Evolutionary conservation across 2,797 vertebrate genomes (phyloP).

Genomic region (Halcyon leucocephala): DNA sequence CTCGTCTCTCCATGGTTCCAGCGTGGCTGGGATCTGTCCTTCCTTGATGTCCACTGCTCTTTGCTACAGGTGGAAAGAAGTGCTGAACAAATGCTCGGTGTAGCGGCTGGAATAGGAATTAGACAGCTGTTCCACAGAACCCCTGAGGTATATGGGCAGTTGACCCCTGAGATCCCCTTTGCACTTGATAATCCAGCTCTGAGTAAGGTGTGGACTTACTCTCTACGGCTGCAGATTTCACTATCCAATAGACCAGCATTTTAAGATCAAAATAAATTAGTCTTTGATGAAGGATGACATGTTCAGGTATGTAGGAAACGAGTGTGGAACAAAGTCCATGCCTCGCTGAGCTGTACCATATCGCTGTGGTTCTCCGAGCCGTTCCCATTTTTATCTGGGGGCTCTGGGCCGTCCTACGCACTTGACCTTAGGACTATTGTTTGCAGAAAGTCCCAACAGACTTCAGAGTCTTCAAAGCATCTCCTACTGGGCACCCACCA

Average conservation of each 20-base stretch:
- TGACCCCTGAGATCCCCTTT: neutral
- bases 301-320: neutral
- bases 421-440: neutral
- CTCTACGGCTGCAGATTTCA: neutral
- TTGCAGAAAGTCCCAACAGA: neutral
- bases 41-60: neutral
- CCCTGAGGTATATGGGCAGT: accelerated
- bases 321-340: neutral
- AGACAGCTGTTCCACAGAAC: neutral
- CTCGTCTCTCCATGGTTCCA: accelerated
- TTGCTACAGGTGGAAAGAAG: neutral
- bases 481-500: neutral
- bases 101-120: accelerated
- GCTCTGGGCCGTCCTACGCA: neutral
- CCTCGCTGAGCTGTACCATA: too few species aligned
- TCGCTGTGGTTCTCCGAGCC: neutral
- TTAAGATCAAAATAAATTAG: neutral
- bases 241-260: neutral
- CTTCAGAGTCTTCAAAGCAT: neutral
- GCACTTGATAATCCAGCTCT: neutral
- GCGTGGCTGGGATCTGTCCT: neutral
- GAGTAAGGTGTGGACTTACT: neutral
- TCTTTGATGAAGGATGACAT: neutral
- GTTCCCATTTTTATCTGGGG: neutral
- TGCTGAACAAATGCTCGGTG: accelerated